These are phyloP conservation scores for Catocala nupta DNA, from an alignment of 2,888 invertebrate genomes.

Conservation along the genomic window DNA sequence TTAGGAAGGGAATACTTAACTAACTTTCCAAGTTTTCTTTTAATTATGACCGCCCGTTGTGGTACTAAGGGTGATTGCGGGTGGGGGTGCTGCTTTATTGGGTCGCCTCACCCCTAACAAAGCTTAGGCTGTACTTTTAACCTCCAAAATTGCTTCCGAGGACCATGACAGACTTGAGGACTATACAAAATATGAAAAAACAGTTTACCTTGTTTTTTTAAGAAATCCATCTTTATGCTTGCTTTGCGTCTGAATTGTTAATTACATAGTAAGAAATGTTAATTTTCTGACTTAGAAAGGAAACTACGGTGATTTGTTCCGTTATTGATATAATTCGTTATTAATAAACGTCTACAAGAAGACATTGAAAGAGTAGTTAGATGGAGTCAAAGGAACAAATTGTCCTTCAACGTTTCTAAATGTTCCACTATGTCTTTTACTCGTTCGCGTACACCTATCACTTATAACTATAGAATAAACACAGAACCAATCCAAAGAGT, in stretches of 20 bases:
- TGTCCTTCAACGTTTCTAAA: too few species aligned
- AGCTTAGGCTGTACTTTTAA: slow-evolving; percentile 6
- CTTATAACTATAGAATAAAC: too few species aligned
- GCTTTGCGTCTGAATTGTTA: not conserved
- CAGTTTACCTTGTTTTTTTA: too few species aligned
- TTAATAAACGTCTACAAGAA: too few species aligned
- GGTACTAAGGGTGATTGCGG: slow-evolving; percentile 15
- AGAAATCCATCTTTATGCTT: too few species aligned
- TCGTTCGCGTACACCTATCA: too few species aligned
- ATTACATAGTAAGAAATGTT: not conserved
- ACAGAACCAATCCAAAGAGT: too few species aligned
- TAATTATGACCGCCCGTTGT: slow-evolving; percentile 15
- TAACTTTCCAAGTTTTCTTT: slow-evolving; percentile 19
- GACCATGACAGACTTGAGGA: slow-evolving; percentile 1
- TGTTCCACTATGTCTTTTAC: too few species aligned
- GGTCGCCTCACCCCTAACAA: slow-evolving; percentile 6
- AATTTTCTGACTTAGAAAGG: not conserved
- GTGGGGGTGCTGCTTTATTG: slow-evolving; percentile 15
- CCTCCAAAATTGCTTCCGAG: slow-evolving; percentile 4
- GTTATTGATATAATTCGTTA: too few species aligned
- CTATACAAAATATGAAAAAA: slow-evolving; percentile 9
- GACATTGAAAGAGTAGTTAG: too few species aligned
- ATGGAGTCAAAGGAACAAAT: too few species aligned
- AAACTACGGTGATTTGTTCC: too few species aligned
- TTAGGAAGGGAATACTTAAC: slow-evolving; percentile 11